phyloP scores from a whole-genome alignment of 2,888 invertebrate species.

The Elgonia sp. region DNA sequence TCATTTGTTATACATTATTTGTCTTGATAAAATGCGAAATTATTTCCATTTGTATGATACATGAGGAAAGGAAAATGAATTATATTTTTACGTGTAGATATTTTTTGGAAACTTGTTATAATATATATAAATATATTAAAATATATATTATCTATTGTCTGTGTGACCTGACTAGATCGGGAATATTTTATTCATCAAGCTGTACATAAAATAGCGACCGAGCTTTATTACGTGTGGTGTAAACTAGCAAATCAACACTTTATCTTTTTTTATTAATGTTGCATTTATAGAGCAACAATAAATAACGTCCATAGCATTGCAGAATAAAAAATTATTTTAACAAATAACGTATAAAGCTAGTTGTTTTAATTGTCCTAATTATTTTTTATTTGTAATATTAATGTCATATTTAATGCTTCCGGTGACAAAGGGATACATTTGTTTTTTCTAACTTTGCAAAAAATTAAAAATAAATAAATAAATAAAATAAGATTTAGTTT shows the following conservation, averaged over 20 bases:
- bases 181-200: conserved; percentile 44
- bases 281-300: conserved; percentile 65
- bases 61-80: conserved; percentile 58
- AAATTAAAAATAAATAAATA: too few species aligned
- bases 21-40: background rate
- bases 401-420: background rate
- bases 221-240: conserved; percentile 65
- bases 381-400: background rate
- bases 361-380: conserved; percentile 5
- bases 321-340: conserved; percentile 59
- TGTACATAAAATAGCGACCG: conserved; percentile 57
- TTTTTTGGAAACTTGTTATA: conserved; percentile 85
- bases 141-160: conserved; percentile 29
- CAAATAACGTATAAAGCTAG: conserved; percentile 8
- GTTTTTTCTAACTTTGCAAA: background rate
- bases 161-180: conserved; percentile 50
- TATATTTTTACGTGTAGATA: conserved; percentile 85
- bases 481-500: too few species aligned
- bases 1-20: conserved; percentile 23
- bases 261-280: conserved; percentile 70
- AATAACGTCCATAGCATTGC: conserved; percentile 54
- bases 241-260: conserved; percentile 60
- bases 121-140: conserved; percentile 40
- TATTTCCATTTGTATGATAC: conserved; percentile 42
- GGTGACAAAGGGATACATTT: background rate